Percentiles rank a stretch among this genome's conserved stretches.
phyloP scores from a whole-genome alignment of 2,113 vertebrate genomes.

The Pelecanoides urinatrix region DNA sequence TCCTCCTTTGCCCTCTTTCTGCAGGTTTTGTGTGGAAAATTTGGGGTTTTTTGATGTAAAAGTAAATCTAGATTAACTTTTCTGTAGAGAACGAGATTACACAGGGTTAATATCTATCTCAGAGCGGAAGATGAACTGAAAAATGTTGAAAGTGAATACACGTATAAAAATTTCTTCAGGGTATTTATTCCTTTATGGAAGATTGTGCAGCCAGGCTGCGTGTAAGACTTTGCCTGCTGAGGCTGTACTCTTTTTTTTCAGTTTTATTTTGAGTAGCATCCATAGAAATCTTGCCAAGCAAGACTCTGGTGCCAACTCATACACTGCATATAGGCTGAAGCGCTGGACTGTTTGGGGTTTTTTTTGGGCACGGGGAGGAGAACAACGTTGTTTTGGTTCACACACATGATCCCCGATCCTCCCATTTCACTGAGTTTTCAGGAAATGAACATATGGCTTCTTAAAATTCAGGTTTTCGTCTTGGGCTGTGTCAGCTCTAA shows the following conservation, averaged over 20 bases:
- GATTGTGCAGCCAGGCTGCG: background rate
- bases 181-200: background rate
- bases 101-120: background rate
- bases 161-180: background rate
- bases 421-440: background rate
- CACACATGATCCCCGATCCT: rapidly evolving
- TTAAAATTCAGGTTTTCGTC: background rate
- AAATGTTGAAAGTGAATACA: background rate
- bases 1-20: background rate
- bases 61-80: background rate
- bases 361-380: background rate
- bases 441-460: constrained; percentile 18
- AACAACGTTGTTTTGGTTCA: background rate
- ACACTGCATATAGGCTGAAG: background rate
- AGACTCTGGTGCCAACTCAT: background rate
- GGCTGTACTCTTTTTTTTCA: background rate
- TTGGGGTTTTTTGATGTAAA: background rate
- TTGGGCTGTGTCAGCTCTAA: background rate
- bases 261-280: constrained; percentile 8
- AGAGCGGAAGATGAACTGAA: background rate
- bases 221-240: background rate
- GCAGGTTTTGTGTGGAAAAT: background rate
- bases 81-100: background rate
- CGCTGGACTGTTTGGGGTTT: background rate
- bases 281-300: background rate